These are phyloP conservation scores for Anisognathus igniventris DNA, from an alignment of 2,797 vertebrate species.

Conservation along the genomic window DNA sequence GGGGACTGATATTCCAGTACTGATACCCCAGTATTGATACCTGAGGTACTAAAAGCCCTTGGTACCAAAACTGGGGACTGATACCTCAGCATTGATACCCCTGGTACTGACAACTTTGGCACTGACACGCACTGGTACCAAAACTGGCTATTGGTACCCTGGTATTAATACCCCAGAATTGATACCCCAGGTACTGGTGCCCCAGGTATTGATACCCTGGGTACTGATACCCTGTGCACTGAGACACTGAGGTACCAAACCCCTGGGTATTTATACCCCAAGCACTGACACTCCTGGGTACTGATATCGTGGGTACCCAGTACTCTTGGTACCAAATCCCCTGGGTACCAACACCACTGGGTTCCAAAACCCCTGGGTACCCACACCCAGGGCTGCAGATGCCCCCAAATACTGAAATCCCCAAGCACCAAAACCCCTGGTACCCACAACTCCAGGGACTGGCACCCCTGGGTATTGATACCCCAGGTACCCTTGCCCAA, in stretches of 20 bases:
- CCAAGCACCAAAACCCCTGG: not conserved
- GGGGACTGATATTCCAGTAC: no score
- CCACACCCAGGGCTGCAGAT: not conserved
- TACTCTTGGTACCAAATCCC: not conserved
- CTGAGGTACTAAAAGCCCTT: not conserved
- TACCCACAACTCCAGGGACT: not conserved
- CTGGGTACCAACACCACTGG: fast-evolving
- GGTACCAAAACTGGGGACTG: not conserved
- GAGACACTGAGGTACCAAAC: no score
- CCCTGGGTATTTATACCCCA: not conserved
- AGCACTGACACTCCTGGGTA: not conserved
- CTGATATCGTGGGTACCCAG: no score
- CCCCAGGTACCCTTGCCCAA: not conserved
- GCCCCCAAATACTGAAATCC: fast-evolving
- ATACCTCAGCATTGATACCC: not conserved
- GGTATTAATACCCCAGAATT: not conserved
- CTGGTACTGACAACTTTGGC: no score
- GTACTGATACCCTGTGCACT: not conserved
- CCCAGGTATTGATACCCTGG: no score
- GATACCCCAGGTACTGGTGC: fast-evolving
- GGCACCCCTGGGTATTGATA: not conserved
- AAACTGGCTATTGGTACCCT: not conserved
- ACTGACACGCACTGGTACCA: not conserved
- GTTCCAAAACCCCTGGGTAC: not conserved
- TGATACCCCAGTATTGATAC: no score